Evolutionary conservation across 1,140 invertebrate species (phyloP).

Genomic region (Brachionus plicatilis): DNA sequence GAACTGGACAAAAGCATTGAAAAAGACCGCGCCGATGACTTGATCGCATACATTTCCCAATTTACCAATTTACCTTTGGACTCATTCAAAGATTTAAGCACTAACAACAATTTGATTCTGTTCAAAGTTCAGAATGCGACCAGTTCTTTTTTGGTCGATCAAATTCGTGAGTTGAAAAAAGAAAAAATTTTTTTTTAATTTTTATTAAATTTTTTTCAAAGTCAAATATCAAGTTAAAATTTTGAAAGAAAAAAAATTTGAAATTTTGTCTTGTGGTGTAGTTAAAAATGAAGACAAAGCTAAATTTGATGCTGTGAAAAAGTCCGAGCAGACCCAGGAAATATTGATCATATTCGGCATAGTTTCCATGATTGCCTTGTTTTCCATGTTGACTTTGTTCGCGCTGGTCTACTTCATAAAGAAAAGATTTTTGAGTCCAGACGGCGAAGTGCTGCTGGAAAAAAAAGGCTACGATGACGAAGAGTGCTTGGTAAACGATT

Average conservation of each 20-base stretch:
- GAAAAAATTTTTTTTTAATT: not conserved
- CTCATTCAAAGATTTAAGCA: not conserved
- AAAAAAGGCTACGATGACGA: not conserved
- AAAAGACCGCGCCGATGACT: not conserved
- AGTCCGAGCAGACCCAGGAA: not conserved
- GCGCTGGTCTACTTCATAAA: not conserved
- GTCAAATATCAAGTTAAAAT: constrained; percentile 26
- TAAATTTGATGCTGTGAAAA: not conserved
- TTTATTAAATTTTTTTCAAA: not conserved
- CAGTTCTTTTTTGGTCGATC: not conserved
- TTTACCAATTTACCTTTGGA: not conserved
- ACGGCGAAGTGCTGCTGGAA: not conserved
- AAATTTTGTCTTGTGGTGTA: constrained; percentile 14
- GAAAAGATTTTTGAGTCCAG: not conserved
- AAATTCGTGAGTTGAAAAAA: not conserved
- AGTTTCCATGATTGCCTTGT: not conserved
- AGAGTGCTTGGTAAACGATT: not conserved
- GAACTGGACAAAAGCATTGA: not conserved
- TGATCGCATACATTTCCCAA: not conserved
- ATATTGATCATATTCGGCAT: constrained; percentile 17
- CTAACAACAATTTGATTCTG: not conserved
- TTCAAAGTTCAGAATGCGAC: not conserved
- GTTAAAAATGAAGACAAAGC: not conserved
- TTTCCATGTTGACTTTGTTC: not conserved
- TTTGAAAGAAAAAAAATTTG: not conserved